These are phyloP conservation scores for Drosophila sordidapex DNA, from an alignment of 2,888 invertebrate genomes.

Conservation along the genomic window DNA sequence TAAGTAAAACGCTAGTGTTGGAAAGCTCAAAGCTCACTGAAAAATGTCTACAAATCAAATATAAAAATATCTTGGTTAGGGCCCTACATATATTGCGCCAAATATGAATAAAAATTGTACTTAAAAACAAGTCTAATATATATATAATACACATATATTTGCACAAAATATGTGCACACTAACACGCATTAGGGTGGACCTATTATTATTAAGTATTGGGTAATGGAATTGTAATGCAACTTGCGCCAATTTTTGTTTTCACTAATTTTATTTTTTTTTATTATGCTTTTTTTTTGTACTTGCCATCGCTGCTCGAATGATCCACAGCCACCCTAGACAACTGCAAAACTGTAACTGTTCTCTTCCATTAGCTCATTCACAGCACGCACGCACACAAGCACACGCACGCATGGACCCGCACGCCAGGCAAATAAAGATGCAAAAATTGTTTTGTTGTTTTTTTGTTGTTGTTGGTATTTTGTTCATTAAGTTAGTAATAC, in stretches of 20 bases:
- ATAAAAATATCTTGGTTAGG: not conserved
- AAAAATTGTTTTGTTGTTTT: slow-evolving; percentile 5
- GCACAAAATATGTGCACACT: not conserved
- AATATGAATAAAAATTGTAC: not conserved
- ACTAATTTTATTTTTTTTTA: not conserved
- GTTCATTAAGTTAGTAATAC: slow-evolving; percentile 54
- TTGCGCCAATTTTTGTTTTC: not conserved
- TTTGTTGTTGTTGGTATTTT: slow-evolving; percentile 12
- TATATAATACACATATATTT: not conserved
- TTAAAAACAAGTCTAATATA: not conserved
- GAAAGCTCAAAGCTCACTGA: not conserved
- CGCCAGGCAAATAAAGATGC: slow-evolving; percentile 41
- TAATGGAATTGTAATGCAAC: not conserved
- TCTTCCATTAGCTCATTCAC: slow-evolving; percentile 33
- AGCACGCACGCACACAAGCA: slow-evolving; percentile 25
- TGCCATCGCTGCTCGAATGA: slow-evolving; percentile 16
- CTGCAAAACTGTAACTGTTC: not conserved
- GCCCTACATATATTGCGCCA: not conserved
- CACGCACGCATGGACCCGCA: slow-evolving; percentile 19
- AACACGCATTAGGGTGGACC: not conserved
- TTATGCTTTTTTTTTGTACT: slow-evolving; percentile 14
- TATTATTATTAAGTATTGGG: not conserved
- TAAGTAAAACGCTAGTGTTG: not conserved
- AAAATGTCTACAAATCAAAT: not conserved
- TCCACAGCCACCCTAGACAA: not conserved